Conservation (phyloP, 2,797 vertebrate species). For the Melanotaenia maccullochi region DNA sequence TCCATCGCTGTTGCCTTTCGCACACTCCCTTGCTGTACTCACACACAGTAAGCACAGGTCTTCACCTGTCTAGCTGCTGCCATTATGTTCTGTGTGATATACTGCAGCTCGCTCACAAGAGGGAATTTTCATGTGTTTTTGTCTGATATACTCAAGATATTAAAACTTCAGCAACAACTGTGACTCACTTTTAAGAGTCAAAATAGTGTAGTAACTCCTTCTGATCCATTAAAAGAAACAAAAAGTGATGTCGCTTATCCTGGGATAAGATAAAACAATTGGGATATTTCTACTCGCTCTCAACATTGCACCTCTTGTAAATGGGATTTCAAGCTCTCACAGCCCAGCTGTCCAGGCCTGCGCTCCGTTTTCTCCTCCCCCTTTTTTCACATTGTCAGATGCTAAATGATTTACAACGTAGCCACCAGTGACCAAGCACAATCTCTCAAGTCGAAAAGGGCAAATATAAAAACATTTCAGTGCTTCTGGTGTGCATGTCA, state of each 20-base stretch:
- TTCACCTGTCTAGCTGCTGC: slow-evolving; percentile 28
- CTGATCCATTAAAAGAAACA: not conserved
- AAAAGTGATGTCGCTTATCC: not conserved
- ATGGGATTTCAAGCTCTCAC: not conserved
- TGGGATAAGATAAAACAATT: not conserved
- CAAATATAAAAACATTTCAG: not conserved
- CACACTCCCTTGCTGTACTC: slow-evolving; percentile 1
- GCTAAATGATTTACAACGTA: not conserved
- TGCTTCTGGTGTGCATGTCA: not conserved
- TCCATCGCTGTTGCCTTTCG: slow-evolving; percentile 22
- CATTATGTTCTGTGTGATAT: slow-evolving; percentile 23
- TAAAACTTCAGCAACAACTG: not conserved
- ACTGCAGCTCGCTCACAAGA: not conserved
- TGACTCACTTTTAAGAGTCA: not conserved
- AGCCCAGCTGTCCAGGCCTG: not conserved
- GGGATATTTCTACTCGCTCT: not conserved
- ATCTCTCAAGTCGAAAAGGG: not conserved
- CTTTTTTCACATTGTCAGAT: slow-evolving; percentile 11
- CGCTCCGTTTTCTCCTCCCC: not conserved
- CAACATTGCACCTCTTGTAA: not conserved
- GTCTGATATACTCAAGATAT: not conserved
- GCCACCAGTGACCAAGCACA: not conserved
- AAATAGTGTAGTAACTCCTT: not conserved
- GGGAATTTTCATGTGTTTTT: slow-evolving; percentile 5
- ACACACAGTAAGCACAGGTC: slow-evolving; percentile 2